Evolutionary conservation across 2,797 vertebrate species (phyloP).

Genomic region (Phoxinus dragarum): DNA sequence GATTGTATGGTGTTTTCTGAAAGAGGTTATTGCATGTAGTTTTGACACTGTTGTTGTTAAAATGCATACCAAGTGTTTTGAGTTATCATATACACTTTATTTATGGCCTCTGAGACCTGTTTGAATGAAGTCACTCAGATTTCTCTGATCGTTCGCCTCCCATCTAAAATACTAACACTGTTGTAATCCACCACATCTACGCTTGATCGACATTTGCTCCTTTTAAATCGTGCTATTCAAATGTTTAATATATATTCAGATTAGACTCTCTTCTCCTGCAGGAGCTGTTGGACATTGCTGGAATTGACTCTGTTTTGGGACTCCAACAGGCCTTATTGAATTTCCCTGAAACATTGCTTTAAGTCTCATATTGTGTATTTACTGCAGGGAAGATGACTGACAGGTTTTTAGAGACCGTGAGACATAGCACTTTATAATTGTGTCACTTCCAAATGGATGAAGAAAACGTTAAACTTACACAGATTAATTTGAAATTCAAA

Average conservation of each 20-base stretch:
- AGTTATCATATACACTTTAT: neutral
- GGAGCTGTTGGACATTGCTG: constrained; percentile 22
- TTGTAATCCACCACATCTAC: neutral
- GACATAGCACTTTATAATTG: constrained; percentile 44
- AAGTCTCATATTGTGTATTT: constrained; percentile 52
- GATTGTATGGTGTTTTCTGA: neutral
- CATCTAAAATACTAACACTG: neutral
- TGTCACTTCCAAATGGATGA: constrained; percentile 33
- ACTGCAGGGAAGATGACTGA: constrained; percentile 51
- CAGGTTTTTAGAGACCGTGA: constrained; percentile 42
- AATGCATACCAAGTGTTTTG: neutral
- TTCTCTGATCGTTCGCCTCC: neutral
- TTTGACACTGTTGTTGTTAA: neutral
- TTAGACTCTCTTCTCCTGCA: constrained; percentile 18
- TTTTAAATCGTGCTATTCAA: constrained; percentile 24
- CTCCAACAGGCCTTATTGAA: constrained; percentile 51
- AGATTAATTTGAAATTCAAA: constrained; percentile 30
- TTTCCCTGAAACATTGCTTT: constrained; percentile 50
- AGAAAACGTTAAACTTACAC: constrained; percentile 1
- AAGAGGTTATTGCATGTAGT: neutral
- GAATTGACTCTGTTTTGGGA: constrained; percentile 29
- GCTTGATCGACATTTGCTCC: constrained; percentile 2
- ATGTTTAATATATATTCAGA: constrained; percentile 50
- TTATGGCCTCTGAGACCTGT: neutral
- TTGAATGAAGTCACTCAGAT: neutral